Evolutionary conservation across 2,888 invertebrate genomes (phyloP), one percentile per base, ranked within the genome.

Genomic region (Megastigmus dorsalis): DNA sequence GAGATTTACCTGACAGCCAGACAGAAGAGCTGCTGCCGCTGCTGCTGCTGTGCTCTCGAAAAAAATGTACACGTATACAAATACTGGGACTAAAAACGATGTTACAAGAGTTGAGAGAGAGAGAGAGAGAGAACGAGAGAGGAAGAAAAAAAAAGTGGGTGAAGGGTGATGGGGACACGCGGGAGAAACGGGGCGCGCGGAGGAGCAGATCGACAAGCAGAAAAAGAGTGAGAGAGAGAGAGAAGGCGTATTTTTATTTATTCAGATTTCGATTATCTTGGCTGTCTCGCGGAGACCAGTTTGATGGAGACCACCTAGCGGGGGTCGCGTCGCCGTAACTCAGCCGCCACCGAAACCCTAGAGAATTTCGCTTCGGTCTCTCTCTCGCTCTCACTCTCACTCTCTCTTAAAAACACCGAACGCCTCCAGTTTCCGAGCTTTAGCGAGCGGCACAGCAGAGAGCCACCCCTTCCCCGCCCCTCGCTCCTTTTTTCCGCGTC

Each of bases 231-330:
- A 66, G 74, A 72, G 76, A 73, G 67, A 52, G 52, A 23, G 54
- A 18, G 54, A 33, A 26, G 18, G 75, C 68, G 74, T 77, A 80
- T 79, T 83, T 82, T 81, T 82, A 83, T 82, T 83, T 84, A 82
- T 84, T 83, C 79, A 81, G 79, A 81, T 79, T 84, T 84, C 82
- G 83, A 83, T 84, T 83, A 84, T 84, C 82, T 80, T 78, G 77
- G 76, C 76, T 76, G 82, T 79, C 79, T 79, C 78, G 74, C 65
- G 78, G 80, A 80, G 79, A 79, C 78, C 79, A 73, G 80, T 79
- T 81, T 80, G 81, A 82, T 78, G 80, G 78, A 80, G 84, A 83
- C 83, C 83, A 81, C 83, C 84, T 82, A 81, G 80, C 63, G 80
- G 79, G 79, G 82, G 79, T 80, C 82, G 80, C 77, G 30, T 33